Evolutionary conservation across 2,797 vertebrate genomes (phyloP).

Genomic region (Periophthalmus magnuspinnatus): DNA sequence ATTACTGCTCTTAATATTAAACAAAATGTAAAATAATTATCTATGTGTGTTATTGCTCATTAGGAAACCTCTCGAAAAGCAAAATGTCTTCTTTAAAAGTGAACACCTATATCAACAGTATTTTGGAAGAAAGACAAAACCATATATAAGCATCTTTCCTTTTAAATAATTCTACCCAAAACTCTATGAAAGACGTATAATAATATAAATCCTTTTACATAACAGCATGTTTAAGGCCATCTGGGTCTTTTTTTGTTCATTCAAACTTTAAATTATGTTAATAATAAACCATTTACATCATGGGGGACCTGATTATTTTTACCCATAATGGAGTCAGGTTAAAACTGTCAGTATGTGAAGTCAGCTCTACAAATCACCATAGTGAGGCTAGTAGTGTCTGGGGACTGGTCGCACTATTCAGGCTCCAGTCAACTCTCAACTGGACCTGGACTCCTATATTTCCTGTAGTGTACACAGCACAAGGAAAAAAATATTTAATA

Average conservation of each 20-base stretch:
- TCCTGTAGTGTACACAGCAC: neutral
- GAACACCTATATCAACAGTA: no score
- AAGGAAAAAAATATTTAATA: neutral
- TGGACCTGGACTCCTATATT: neutral
- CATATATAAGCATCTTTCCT: neutral
- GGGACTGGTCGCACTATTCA: constrained; percentile 11
- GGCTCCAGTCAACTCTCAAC: neutral
- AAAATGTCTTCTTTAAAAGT: no score
- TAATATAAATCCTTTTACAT: neutral
- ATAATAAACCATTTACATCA: no score
- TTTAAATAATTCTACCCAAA: neutral
- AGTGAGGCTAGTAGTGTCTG: constrained; percentile 27
- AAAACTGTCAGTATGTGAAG: constrained; percentile 53
- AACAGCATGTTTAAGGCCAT: neutral
- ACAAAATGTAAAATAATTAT: no score
- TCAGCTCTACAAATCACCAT: constrained; percentile 50
- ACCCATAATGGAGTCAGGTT: neutral
- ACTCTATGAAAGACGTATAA: neutral
- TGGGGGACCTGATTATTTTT: no score
- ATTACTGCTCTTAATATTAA: no score
- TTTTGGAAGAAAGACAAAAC: no score
- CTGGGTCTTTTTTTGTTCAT: neutral
- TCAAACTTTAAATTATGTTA: no score
- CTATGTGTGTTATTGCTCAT: no score
- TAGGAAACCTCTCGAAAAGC: no score